Base-by-base conservation (phyloP, 2,113 vertebrate genomes). In the Agelaius tricolor region DNA sequence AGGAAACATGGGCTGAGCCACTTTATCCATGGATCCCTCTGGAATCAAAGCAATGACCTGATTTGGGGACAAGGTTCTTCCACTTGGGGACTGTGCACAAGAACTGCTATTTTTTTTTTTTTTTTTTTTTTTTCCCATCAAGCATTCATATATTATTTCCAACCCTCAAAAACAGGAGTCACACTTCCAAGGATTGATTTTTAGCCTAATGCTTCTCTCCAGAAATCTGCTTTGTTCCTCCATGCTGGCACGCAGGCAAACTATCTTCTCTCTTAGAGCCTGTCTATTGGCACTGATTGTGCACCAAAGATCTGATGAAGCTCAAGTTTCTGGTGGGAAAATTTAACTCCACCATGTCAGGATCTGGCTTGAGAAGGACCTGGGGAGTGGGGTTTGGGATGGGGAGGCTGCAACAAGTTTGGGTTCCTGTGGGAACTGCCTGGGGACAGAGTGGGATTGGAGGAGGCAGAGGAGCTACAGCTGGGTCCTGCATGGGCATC, bases 201-300 rank as follows among this genome's bases (percentile, higher is more conserved):
- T 63, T 31, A 82, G 10, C 71, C 69, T 54, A 24, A 21, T 27
- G 18, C 55, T 87, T 33, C 43, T 82, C 43, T 85, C 28, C 69
- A 72, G 52, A 75, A 11, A 58, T 31, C 43, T 73, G 35, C 54
- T 81, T 78, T 0, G 1, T 16, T 77, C 37, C n/a, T 84, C 55
- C 0, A 0, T 9, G 41, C 33, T 46, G 31, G 13, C 33, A 28
- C 5, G 39, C 7, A 5, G 10, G 67, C 30, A 47, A 43, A 54
- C 15, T 8, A 35, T 57, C 57, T 74, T 65, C 88, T 47, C 39
- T 59, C 43, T 10, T 2, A 24, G n/a, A 55, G 6, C 37, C 47
- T 90, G 35, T 35, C 58, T 35, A 21, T 43, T 54, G 44, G 15
- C 16, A n/a, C 41, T 27, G 39, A 27, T 33, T 75, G 33, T 46